Evolutionary conservation across 2,888 invertebrate genomes (phyloP).

Genomic region (Eupithecia centaureata): DNA sequence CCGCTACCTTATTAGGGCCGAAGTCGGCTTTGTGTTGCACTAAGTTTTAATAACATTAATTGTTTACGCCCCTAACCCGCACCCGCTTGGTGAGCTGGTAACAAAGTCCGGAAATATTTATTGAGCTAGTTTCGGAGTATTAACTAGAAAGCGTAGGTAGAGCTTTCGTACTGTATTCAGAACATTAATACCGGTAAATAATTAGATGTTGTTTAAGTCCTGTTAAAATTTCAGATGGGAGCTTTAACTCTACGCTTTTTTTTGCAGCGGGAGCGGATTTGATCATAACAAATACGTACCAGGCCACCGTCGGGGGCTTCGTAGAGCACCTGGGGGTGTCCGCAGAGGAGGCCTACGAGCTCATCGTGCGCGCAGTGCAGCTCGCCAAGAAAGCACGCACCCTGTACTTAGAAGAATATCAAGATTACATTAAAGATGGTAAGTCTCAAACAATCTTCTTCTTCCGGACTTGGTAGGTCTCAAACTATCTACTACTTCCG

Average conservation of each 20-base stretch:
- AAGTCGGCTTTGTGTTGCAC: slow-evolving; percentile 64
- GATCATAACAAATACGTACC: slow-evolving; percentile 95
- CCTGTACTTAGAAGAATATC: slow-evolving; percentile 84
- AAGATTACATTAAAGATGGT: slow-evolving; percentile 70
- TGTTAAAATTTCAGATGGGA: slow-evolving; percentile 46
- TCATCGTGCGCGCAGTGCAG: slow-evolving; percentile 89
- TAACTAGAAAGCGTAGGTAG: slow-evolving; percentile 48
- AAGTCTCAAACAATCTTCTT: too few species aligned
- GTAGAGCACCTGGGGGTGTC: slow-evolving; percentile 88
- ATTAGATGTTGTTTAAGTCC: slow-evolving; percentile 48
- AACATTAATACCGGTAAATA: slow-evolving; percentile 49
- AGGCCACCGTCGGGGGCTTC: slow-evolving; percentile 92
- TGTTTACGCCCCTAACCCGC: slow-evolving; percentile 73
- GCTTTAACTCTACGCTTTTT: background rate
- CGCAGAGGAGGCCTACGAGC: slow-evolving; percentile 86
- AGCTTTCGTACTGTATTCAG: slow-evolving; percentile 31
- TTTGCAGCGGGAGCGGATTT: slow-evolving; percentile 91
- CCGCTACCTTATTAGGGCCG: slow-evolving; percentile 65
- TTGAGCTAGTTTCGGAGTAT: slow-evolving; percentile 68
- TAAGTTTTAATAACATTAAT: slow-evolving; percentile 80
- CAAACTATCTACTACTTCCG: too few species aligned
- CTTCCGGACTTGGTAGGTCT: too few species aligned
- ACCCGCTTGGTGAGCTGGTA: slow-evolving; percentile 66
- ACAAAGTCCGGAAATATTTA: slow-evolving; percentile 68
- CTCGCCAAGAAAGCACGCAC: slow-evolving; percentile 89